Evolutionary conservation across 2,888 invertebrate genomes (phyloP), one percentile per base, ranked within the genome.

Genomic region (Pyrochroa serraticornis): DNA sequence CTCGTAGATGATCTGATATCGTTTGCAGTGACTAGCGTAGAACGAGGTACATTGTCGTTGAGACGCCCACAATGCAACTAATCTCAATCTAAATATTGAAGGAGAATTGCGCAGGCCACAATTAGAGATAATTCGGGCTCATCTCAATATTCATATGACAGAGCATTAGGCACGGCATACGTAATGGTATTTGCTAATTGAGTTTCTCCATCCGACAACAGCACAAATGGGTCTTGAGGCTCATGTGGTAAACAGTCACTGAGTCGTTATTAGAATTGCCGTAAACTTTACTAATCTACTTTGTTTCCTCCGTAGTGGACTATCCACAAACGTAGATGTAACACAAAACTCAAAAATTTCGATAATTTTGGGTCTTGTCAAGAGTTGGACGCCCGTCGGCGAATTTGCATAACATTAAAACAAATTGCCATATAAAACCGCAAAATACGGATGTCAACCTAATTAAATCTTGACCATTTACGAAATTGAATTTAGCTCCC

Each of bases 151-250:
- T 48, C 53, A 53, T 49, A 56, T 56, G 45, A 45, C 45, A 46
- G 36, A 44, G 32, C 58, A 58, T 58, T 47, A 47, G 42, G 44
- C 50, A 58, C 43, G 34, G 52, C 48, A 53, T 53, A 58, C 39
- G 49, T 58, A 58, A 52, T 47, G 35, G 34, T 42, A 47, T 58
- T 58, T 47, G 44, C 53, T 58, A 58, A 58, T 58, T 38, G 49
- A 58, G 44, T 58, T 58, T 53, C 44, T 13, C 51, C 42, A 42
- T 3, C 38, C 47, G 7, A 33, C 45, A 9, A 37, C 13, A 47
- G 31, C 38, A 36, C 36, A 30, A 37, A 57, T 37, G 34, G 50
- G 37, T 56, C 49, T 57, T 46, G 46, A 6, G 43, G 45, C 44
- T 49, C 44, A 44, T 49, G 36, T 34, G 49, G 49, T 53, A 45